Evolutionary conservation across 1,140 invertebrate species (phyloP), one percentile per base, ranked within the genome.

Genomic region (Zelostemma sp.): DNA sequence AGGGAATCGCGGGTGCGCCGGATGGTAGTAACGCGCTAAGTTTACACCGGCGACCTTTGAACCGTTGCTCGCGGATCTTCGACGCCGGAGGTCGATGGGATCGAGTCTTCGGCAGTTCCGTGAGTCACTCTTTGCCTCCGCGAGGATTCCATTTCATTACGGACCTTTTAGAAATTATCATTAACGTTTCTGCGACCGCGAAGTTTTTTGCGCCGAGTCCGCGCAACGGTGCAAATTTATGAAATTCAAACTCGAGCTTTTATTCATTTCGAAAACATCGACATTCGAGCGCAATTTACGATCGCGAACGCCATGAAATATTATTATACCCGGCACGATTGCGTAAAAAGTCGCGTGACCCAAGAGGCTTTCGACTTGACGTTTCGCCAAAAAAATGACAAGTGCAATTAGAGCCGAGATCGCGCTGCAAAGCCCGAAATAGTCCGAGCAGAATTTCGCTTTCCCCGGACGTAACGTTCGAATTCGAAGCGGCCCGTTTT

Each of bases 31-130:
- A 77, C 58, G 68, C 73, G 54, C 54, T 15, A 46, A 73, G 73
- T 77, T 77, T 77, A 75, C 68, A 73, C 68, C 64, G 57, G 45
- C 72, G 73, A 77, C 73, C 73, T 57, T 53, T 72, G 71, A 75
- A 68, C 75, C 59, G 50, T 48, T 53, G 58, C 57, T 56, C 47
- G 58, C 62, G 56, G 47, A 68, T 64, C 21, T 57, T 69, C 66
- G 19, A 75, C 70, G 68, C 59, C 57, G 73, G 73, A 66, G 70
- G 73, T 73, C 73, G 67, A 56, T 49, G 21, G 41, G 53, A 65
- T 61, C 48, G 59, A 67, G 43, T 62, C 35, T 57, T 48, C 51
- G 56, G 19, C 19, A 56, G 45, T 43, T 57, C 47, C 48, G 56
- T 49, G 56, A 58, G 47, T 49, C 56, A 41, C 56, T 58, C 56